phyloP scores from a whole-genome alignment of 2,797 vertebrate genomes.

The Psittacula echo region DNA sequence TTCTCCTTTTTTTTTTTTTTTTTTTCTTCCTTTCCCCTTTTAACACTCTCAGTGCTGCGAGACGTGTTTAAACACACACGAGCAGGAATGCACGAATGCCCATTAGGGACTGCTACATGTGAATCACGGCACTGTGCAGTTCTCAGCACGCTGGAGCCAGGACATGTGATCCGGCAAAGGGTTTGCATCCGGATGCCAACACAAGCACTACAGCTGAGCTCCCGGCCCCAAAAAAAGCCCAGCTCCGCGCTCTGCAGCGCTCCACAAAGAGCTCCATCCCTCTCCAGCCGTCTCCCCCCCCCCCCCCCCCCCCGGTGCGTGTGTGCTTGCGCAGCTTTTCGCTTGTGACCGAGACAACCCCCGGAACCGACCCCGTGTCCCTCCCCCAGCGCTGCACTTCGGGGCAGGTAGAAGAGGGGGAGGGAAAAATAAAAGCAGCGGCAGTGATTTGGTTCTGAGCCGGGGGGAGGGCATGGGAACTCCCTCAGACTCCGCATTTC shows the following conservation, averaged over 20 bases:
- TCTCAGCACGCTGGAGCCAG: slow-evolving; percentile 84
- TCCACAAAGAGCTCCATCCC: slow-evolving; percentile 71
- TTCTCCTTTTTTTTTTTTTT: too few species aligned
- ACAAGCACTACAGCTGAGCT: slow-evolving; percentile 85
- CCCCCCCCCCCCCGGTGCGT: neutral
- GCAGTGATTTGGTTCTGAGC: neutral
- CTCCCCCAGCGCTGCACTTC: neutral
- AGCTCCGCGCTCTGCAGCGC: slow-evolving; percentile 77
- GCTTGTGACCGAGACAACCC: neutral
- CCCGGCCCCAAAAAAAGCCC: slow-evolving; percentile 75
- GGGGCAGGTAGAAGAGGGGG: neutral
- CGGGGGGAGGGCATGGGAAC: neutral
- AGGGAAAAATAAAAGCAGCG: neutral
- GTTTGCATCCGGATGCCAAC: slow-evolving; percentile 86
- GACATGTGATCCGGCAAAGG: slow-evolving; percentile 85
- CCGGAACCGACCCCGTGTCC: neutral
- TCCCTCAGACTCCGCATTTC: neutral
- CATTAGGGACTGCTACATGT: slow-evolving; percentile 74
- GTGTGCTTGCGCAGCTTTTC: neutral
- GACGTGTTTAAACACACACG: slow-evolving; percentile 58
- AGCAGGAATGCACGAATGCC: slow-evolving; percentile 74
- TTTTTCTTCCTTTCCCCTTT: neutral
- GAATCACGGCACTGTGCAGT: slow-evolving; percentile 82
- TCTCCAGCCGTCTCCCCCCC: neutral
- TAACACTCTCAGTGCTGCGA: slow-evolving; percentile 36